These are phyloP conservation scores for Sebastes diploproa DNA, from an alignment of 2,797 vertebrate species.

Conservation along the genomic window DNA sequence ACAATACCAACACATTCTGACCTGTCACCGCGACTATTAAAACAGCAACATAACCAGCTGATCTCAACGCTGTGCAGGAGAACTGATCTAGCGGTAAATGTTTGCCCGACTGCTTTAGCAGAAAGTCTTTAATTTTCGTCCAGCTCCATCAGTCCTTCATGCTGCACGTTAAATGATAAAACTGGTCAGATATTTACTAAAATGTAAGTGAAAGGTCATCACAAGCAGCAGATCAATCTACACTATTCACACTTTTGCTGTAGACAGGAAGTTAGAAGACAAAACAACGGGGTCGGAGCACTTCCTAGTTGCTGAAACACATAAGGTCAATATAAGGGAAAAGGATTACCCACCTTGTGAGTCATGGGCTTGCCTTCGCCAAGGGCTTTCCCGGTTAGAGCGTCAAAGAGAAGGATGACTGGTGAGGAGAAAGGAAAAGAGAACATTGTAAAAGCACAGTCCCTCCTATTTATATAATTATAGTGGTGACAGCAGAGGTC, in stretches of 20 bases:
- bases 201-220: neutral
- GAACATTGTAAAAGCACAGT: neutral
- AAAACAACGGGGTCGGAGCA: neutral
- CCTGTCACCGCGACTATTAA: neutral
- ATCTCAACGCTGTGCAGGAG: neutral
- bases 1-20: neutral
- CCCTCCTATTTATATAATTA: neutral
- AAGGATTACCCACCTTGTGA: slow-evolving; percentile 87
- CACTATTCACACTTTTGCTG: neutral
- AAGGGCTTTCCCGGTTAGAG: slow-evolving; percentile 89
- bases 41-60: neutral
- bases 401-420: slow-evolving; percentile 94
- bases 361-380: slow-evolving; percentile 91
- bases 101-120: neutral
- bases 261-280: neutral
- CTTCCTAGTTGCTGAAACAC: neutral
- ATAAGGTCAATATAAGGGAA: neutral
- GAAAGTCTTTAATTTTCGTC: neutral
- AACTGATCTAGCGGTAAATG: neutral
- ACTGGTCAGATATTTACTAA: too few relatives aligned
- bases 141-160: neutral
- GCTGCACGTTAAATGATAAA: neutral
- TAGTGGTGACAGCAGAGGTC: neutral
- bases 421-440: neutral
- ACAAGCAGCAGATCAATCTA: neutral